Evolutionary conservation across 2,888 invertebrate genomes (phyloP).

Genomic region (Diachrysia chrysitis): DNA sequence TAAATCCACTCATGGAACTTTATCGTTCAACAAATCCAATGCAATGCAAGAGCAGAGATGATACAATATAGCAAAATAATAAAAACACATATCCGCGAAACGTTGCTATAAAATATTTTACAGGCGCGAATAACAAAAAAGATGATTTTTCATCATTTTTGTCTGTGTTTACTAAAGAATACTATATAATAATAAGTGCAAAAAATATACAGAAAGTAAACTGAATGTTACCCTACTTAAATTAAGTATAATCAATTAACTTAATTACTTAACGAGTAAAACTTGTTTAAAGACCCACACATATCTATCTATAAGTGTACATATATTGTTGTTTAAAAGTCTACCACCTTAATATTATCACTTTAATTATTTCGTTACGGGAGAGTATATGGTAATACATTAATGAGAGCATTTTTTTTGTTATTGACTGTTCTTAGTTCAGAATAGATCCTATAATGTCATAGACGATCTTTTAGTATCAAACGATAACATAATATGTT

Average conservation of each 20-base stretch:
- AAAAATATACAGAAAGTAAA: slow-evolving; percentile 7
- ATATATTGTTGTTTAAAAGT: background rate
- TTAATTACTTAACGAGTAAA: slow-evolving; percentile 38
- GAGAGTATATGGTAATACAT: too few relatives aligned
- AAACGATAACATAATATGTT: too few relatives aligned
- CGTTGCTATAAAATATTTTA: background rate
- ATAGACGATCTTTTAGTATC: too few relatives aligned
- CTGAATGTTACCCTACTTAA: slow-evolving; percentile 43
- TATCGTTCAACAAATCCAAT: too few relatives aligned
- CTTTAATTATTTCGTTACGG: slow-evolving; percentile 14
- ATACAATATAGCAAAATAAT: too few relatives aligned
- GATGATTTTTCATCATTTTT: too few relatives aligned
- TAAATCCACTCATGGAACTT: too few relatives aligned
- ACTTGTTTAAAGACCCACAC: background rate
- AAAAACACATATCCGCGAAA: background rate
- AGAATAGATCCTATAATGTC: too few relatives aligned
- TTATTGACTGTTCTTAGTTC: too few relatives aligned
- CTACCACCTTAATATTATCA: background rate
- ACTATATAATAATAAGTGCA: background rate
- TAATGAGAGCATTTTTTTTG: too few relatives aligned
- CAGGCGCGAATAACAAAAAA: background rate
- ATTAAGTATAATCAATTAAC: slow-evolving; percentile 24
- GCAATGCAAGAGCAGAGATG: too few relatives aligned
- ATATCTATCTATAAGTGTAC: slow-evolving; percentile 3
- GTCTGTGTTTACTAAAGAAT: too few relatives aligned